Percentiles rank a stretch among this genome's conserved stretches.
Conservation (phyloP, 2,797 vertebrate species). For the Triplophysa yarkandensis region DNA sequence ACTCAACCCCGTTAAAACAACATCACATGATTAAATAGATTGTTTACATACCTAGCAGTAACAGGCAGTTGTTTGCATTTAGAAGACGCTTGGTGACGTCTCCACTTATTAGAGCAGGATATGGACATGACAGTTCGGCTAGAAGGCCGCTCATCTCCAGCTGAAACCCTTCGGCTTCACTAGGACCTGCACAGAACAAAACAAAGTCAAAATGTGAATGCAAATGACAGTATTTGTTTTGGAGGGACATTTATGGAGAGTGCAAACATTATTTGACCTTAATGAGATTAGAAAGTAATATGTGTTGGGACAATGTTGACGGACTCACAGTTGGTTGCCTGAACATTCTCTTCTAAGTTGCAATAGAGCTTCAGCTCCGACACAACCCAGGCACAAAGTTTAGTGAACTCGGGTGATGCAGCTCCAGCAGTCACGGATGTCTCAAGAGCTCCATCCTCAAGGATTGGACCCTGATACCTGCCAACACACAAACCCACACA, state of each 20-base stretch:
- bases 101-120: conserved; percentile 84
- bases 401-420: conserved; percentile 92
- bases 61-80: conserved; percentile 87
- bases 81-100: conserved; percentile 90
- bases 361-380: conserved; percentile 89
- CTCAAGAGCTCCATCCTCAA: conserved; percentile 89
- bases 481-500: conserved; percentile 33
- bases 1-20: neutral
- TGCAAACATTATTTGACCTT: neutral
- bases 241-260: neutral
- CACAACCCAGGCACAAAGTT: conserved; percentile 92
- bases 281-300: neutral
- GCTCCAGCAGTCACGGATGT: conserved; percentile 82
- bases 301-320: neutral
- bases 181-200: conserved; percentile 76
- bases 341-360: conserved; percentile 93
- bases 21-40: neutral
- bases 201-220: neutral
- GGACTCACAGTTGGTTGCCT: conserved; percentile 93
- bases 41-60: conserved; percentile 86
- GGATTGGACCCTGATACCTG: conserved; percentile 94
- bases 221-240: neutral
- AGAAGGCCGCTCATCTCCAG: conserved; percentile 95
- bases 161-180: conserved; percentile 92
- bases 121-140: conserved; percentile 91